A percentile compares a stretch with the other conserved stretches of the same genome.
These are phyloP conservation scores for Aptenodytes forsteri DNA, from an alignment of 2,113 vertebrate species.

Conservation along the genomic window DNA sequence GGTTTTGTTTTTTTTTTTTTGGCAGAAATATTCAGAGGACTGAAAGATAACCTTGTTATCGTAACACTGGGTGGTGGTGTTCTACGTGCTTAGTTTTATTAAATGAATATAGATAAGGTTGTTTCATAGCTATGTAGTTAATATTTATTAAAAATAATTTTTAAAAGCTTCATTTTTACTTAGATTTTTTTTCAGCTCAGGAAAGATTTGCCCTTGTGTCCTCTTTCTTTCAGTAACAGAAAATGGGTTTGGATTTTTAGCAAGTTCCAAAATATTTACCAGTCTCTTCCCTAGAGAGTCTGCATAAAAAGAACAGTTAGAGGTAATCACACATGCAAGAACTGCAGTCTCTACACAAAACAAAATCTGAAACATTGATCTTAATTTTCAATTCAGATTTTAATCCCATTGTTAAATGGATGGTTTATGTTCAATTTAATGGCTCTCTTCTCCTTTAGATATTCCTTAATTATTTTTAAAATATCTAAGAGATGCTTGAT, in stretches of 20 bases:
- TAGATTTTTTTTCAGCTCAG: not conserved
- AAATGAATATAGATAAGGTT: not conserved
- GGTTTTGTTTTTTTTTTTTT: not conserved
- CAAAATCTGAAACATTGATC: not conserved
- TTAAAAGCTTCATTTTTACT: not conserved
- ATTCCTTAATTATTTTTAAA: not conserved
- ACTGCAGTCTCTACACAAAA: not conserved
- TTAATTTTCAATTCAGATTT: not conserved
- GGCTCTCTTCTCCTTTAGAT: not conserved
- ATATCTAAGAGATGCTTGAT: not conserved
- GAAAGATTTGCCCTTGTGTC: not conserved
- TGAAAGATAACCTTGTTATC: not conserved
- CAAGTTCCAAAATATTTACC: not conserved
- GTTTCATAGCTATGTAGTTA: not conserved
- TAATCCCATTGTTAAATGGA: not conserved
- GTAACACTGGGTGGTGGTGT: not conserved
- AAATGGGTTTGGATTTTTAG: not conserved
- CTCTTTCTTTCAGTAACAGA: not conserved
- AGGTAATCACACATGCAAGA: not conserved
- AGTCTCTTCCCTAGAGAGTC: not conserved
- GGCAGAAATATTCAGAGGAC: not conserved
- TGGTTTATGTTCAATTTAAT: not conserved
- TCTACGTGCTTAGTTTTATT: not conserved
- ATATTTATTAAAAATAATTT: not conserved
- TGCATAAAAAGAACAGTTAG: not conserved